Evolutionary conservation across 2,797 vertebrate species (phyloP).

Genomic region (Danio tinwini): DNA sequence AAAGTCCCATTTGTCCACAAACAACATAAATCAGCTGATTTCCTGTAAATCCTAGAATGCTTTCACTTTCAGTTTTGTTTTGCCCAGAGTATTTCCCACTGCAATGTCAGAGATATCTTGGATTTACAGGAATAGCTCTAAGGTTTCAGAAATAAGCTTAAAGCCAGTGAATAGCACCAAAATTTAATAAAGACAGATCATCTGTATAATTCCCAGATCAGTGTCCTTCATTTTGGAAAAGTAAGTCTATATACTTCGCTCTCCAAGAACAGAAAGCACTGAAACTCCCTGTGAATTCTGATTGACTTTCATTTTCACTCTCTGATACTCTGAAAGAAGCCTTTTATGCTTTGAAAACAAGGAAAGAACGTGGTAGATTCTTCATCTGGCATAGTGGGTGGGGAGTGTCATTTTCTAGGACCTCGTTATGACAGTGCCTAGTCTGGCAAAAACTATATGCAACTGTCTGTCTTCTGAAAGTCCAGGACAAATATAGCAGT

Average conservation of each 20-base stretch:
- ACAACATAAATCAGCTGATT: background rate
- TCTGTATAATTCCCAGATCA: too few relatives aligned
- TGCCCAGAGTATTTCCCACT: background rate
- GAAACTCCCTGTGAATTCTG: slow-evolving; percentile 1
- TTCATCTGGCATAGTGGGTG: background rate
- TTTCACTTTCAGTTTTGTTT: slow-evolving; percentile 30
- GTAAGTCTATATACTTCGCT: background rate
- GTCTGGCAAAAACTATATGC: background rate
- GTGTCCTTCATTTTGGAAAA: background rate
- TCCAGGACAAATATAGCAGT: slow-evolving; percentile 28
- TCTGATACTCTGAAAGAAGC: background rate
- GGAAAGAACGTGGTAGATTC: background rate
- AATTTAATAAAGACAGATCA: background rate
- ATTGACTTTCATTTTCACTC: slow-evolving; percentile 19
- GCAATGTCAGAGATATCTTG: background rate
- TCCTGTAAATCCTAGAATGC: slow-evolving; percentile 6
- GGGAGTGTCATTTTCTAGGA: background rate
- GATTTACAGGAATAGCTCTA: background rate
- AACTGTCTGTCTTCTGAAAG: background rate
- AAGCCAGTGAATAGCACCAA: background rate
- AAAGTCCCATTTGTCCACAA: background rate
- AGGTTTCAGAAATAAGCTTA: background rate
- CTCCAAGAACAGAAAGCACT: background rate
- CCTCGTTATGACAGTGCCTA: background rate
- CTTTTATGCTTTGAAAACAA: background rate